These are phyloP conservation scores for Omphaloscelis lunosa DNA, from an alignment of 2,888 invertebrate species.

Conservation along the genomic window DNA sequence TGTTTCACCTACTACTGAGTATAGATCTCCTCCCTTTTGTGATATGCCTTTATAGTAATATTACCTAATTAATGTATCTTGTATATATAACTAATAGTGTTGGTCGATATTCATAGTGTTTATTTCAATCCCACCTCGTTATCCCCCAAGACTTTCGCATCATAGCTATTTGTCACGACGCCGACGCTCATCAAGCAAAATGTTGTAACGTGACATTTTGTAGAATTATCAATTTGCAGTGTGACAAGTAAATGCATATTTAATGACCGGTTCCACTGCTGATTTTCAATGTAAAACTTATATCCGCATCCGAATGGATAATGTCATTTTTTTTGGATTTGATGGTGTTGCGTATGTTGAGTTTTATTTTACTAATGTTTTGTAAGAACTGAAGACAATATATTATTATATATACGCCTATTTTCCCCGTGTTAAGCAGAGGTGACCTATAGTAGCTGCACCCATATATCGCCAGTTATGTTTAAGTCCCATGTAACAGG, in stretches of 20 bases:
- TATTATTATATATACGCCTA: no score
- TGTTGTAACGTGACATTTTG: constrained; percentile 57
- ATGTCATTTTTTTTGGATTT: constrained; percentile 35
- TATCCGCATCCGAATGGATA: constrained; percentile 42
- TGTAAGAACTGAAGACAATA: neutral
- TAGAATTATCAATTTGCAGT: constrained; percentile 60
- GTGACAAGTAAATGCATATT: constrained; percentile 60
- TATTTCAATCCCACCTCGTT: constrained; percentile 5
- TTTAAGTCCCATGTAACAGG: no score
- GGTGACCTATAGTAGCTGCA: no score
- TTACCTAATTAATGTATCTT: no score
- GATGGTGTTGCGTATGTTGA: neutral
- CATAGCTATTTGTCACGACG: constrained; percentile 17
- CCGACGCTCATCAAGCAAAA: constrained; percentile 43
- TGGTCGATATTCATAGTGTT: neutral
- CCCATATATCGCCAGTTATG: no score
- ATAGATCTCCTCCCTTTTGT: no score
- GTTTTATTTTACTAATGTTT: neutral
- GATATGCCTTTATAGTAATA: no score
- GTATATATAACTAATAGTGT: neutral
- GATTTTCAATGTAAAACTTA: constrained; percentile 56
- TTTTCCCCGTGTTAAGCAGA: no score
- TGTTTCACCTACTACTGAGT: no score
- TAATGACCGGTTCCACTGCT: constrained; percentile 59
- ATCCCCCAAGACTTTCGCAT: constrained; percentile 10